Base-by-base conservation (phyloP, 1,140 invertebrate genomes). In the Tetragnatha versicolor region DNA sequence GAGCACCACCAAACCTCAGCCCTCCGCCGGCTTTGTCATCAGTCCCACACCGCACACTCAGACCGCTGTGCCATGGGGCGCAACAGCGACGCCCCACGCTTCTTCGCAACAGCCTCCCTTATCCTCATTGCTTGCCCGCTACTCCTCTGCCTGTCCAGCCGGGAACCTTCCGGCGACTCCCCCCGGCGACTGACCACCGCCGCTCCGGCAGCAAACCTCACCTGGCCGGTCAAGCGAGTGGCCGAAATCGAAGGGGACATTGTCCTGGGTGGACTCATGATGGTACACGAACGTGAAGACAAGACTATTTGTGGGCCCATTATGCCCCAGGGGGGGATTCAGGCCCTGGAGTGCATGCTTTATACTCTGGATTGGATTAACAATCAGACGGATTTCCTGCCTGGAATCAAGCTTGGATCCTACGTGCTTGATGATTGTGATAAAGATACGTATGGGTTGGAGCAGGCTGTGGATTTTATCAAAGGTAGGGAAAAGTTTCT, bases 391-490 rank as follows among this genome's bases (percentile, higher is more conserved):
- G 85, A 88, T 55, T 84, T 89, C 39, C 86, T 94, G 35, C 92
- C 93, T 0, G 93, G 94, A 33, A 90, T 96, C 22, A 92, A 88
- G 42, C 86, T 97, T 9, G 95, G 95, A 7, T 93, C 94, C 2
- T 92, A 96, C 83, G 92, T 97, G 29, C 88, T 97, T 63, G 95
- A 98, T 84, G 96, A 98, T 85, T 98, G 96, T 86, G 96, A 98
- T 86, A 94, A 95, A 86, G 96, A 98, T 84, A 98, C 95, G 1
- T 97, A 97, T 85, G 96, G 96, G 5, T 87, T 98, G 42, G 95
- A 98, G 83, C 97, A 98, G 91, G 94, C 95, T 7, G 93, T 98
- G 7, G 95, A 98, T 86, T 98, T 98, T 85, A 98, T 98, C 79
- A 95, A 97, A 92, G 95, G 96, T 97, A 87, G 89, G n/a, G n/a